Base-by-base conservation (phyloP, 2,888 invertebrate genomes). In the Dolichopus griseipennis region DNA sequence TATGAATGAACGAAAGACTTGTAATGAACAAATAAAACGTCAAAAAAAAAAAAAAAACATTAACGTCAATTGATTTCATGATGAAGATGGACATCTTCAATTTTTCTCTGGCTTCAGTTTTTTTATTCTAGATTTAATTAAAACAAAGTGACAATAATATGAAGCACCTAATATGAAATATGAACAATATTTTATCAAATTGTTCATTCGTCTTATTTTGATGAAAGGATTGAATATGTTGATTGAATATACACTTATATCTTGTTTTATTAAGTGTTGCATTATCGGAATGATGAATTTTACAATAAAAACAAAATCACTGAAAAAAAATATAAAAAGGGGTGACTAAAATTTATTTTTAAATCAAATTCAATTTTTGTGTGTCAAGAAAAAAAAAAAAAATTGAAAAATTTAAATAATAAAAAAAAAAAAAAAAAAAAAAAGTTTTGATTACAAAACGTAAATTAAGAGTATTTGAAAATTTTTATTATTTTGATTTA, bases 21-120 rank as follows among this genome's bases (percentile, higher is more conserved):
- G 52, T 52, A 52, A 52, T 52, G 18, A 18, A 52, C 52, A 52
- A 52, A 6, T 15, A 52, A 52, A n/a, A n/a, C n/a, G n/a, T n/a
- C 52, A 18, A 1, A 2, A 52, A 12, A 12, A 52, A 52, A 18
- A 52, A 9, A 6, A 52, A 52, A 52, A 52, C 52, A 52, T 52
- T 52, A 52, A 7, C 52, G 18, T 52, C 52, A 52, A 52, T 52
- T 52, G 52, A 52, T 52, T 2, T 15, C 6, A 6, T 52, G 52
- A 52, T 52, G 52, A 52, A 52, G 52, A 52, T 52, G 52, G 52
- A 52, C 52, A 52, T 52, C 52, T 52, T 52, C 9, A 52, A 52
- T 52, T 52, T 52, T 52, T 52, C 1, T 52, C 18, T 7, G 4
- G 37, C 8, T 37, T 7, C 37, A 37, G 37, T 37, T 34, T 34